phyloP scores from a whole-genome alignment of 2,797 vertebrate species.

The Mormyrus proboscirostris region DNA sequence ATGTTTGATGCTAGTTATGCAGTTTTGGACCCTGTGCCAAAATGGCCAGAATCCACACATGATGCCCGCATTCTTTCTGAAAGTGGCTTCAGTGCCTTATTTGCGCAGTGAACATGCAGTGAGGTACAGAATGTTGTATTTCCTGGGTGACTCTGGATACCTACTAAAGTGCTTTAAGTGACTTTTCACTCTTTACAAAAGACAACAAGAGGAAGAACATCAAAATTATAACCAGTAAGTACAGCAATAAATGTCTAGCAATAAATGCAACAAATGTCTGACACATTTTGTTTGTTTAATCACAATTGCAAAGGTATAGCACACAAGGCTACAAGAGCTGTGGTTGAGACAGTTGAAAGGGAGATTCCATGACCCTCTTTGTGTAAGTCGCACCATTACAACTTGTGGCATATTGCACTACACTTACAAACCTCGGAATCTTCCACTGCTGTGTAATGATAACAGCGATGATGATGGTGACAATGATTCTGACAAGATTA shows the following conservation, averaged over 20 bases:
- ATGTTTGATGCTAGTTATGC: neutral
- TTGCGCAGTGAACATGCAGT: neutral
- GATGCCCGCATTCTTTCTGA: neutral
- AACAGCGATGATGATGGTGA: no score
- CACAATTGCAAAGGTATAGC: neutral
- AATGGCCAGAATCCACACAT: neutral
- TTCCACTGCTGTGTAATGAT: no score
- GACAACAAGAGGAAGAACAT: neutral
- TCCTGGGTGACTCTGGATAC: neutral
- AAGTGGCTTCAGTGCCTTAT: neutral
- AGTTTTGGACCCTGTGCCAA: neutral
- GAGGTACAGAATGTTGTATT: neutral
- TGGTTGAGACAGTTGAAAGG: neutral
- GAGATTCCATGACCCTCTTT: neutral
- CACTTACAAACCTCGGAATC: no score
- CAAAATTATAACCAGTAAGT: neutral
- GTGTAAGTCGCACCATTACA: neutral
- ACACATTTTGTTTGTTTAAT: neutral
- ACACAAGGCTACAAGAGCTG: neutral
- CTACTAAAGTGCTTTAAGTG: neutral
- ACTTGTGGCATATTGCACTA: neutral
- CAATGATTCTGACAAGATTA: no score
- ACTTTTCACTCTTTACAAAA: neutral
- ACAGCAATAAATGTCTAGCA: neutral
- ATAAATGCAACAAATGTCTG: neutral